Evolutionary conservation across 1,140 invertebrate genomes (phyloP).

Genomic region (Anastrepha ludens): DNA sequence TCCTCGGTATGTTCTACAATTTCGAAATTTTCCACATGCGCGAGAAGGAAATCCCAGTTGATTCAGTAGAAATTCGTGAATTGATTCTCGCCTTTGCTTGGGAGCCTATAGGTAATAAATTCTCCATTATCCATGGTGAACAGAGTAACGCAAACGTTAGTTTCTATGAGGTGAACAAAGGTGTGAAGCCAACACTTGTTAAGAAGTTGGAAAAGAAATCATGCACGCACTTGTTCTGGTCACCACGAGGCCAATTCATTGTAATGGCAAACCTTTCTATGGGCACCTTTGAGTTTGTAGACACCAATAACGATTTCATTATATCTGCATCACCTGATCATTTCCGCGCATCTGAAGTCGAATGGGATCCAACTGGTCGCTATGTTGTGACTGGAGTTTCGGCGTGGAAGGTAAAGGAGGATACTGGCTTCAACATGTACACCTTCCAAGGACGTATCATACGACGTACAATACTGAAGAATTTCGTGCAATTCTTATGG

Average conservation of each 20-base stretch:
- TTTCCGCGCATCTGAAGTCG: conserved; percentile 92
- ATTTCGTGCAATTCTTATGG: conserved; percentile 97
- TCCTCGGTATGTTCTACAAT: conserved; percentile 98
- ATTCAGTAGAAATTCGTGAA: conserved; percentile 96
- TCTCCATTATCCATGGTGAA: conserved; percentile 97
- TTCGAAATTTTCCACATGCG: conserved; percentile 99
- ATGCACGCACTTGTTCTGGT: conserved; percentile 98
- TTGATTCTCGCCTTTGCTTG: conserved; percentile 97
- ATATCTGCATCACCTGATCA: conserved; percentile 95
- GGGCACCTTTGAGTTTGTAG: conserved; percentile 95
- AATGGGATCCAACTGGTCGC: conserved; percentile 99
- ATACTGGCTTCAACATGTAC: conserved; percentile 98
- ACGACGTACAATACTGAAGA: conserved; percentile 87
- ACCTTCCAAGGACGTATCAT: conserved; percentile 94
- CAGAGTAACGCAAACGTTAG: conserved; percentile 90
- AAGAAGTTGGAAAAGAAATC: conserved; percentile 94
- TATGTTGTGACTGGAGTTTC: conserved; percentile 97
- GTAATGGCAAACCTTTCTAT: conserved; percentile 91
- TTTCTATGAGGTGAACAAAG: conserved; percentile 94
- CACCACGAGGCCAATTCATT: conserved; percentile 95
- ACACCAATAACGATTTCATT: conserved; percentile 92
- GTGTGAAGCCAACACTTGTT: conserved; percentile 88
- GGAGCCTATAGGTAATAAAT: conserved; percentile 97
- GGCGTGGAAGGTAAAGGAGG: conserved; percentile 96
- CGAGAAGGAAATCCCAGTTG: conserved; percentile 98